Percentiles rank a stretch among this genome's conserved stretches.
These are phyloP conservation scores for Cygnus atratus DNA, from an alignment of 2,113 vertebrate genomes.

Conservation along the genomic window DNA sequence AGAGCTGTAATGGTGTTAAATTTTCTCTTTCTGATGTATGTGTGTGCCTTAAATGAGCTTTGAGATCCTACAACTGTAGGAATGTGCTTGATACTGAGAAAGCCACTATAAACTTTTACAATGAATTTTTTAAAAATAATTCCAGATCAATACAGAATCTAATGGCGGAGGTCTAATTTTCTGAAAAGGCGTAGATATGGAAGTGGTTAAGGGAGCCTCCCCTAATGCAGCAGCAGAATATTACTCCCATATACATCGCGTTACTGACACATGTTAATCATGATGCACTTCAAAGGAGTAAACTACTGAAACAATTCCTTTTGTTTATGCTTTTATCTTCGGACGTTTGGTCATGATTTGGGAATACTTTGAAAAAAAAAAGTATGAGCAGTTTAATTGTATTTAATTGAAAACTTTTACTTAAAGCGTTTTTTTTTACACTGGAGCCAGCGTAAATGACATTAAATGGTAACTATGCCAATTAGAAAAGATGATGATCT, in stretches of 20 bases:
- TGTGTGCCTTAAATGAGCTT: not conserved
- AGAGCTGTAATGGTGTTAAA: not conserved
- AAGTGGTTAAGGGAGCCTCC: not conserved
- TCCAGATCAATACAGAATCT: not conserved
- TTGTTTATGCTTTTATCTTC: slow-evolving; percentile 2
- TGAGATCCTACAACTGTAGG: not conserved
- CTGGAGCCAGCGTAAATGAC: not conserved
- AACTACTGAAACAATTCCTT: not conserved
- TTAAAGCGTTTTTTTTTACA: not conserved
- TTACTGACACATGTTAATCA: not conserved
- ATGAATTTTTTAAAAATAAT: not conserved
- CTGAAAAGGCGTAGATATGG: not conserved
- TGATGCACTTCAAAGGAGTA: not conserved
- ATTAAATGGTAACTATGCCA: not conserved
- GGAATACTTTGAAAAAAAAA: not conserved
- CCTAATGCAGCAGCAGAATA: not conserved
- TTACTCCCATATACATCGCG: not conserved
- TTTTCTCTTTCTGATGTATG: not conserved
- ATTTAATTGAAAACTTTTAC: not conserved
- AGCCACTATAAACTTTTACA: not conserved
- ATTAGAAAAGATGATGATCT: not conserved
- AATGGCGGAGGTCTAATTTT: not conserved
- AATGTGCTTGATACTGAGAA: not conserved
- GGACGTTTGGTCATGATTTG: not conserved
- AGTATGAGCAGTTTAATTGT: not conserved